Base-by-base conservation (phyloP, 1,140 invertebrate genomes). In the Drosophila triauraria region DNA sequence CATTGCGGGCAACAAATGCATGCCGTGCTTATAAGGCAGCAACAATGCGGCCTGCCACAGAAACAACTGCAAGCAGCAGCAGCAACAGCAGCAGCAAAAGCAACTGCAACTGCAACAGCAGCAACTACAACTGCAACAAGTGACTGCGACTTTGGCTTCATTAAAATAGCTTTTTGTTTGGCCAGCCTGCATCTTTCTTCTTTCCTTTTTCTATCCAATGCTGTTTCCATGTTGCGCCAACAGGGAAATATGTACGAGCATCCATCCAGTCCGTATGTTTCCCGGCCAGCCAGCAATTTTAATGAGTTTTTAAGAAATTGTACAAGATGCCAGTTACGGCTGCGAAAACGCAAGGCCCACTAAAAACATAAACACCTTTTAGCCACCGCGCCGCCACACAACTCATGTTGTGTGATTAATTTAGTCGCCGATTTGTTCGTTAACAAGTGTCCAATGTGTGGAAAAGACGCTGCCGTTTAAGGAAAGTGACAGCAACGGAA, bases 241-340 rank as follows among this genome's bases (percentile, higher is more conserved):
- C 75, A 60, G 64, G 75, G 38, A 69, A 78, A 58, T n/a, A n/a
- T 65, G 27, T 63, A 56, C 53, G 51, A 38, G 51, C 51, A 54
- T 38, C 30, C 35, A 30, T 15, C 13, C n/a, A 56, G 20, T 46
- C 17, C 12, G 44, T 57, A 40, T 46, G 74, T 76, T 69, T 78
- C 57, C 51, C 59, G 51, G 50, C 50, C 63, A 67, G 68, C 59
- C 57, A 87, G 63, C 67, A 76, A 85, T 87, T 85, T 87, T 85
- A 85, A 85, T 85, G 82, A 85, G 75, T 82, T 86, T n/a, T 85
- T 79, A 82, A 78, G 83, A 85, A 85, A 85, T 82, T 85, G 79
- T 87, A 82, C 75, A 77, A 80, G 74, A 59, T 79, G 56, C 81
- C 72, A 63, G 71, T 83, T 72, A 70, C 72, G 74, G 68, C 82